These are phyloP conservation scores for Drosophila mojavensis DNA, from an alignment of 1,140 invertebrate genomes.

Conservation along the genomic window DNA sequence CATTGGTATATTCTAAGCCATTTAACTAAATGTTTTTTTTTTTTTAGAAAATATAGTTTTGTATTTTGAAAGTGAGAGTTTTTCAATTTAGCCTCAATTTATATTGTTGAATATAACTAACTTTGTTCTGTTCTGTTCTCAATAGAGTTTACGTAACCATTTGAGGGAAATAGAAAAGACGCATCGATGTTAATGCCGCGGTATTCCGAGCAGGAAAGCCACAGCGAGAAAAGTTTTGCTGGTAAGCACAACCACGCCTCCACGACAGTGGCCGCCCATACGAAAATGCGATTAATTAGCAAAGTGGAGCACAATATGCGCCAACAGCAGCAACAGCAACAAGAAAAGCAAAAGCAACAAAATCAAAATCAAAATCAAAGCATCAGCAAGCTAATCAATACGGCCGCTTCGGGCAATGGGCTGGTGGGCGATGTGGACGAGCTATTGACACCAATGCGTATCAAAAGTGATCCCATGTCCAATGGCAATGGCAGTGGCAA, in stretches of 20 bases:
- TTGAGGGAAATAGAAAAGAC: not conserved
- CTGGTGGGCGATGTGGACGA: conserved; percentile 76
- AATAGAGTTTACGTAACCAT: conserved; percentile 16
- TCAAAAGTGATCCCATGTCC: conserved; percentile 28
- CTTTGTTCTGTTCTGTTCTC: conserved; percentile 1
- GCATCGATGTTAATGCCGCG: conserved; percentile 70
- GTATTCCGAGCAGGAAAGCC: conserved; percentile 50
- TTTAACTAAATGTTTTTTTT: too few relatives aligned
- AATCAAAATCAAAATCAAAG: conserved; percentile 52
- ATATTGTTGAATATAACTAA: not conserved
- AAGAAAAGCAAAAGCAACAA: conserved; percentile 39
- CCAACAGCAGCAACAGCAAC: conserved; percentile 32
- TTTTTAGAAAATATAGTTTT: not conserved
- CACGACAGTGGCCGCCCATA: conserved; percentile 69
- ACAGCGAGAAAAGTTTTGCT: conserved; percentile 34
- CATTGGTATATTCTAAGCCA: not conserved
- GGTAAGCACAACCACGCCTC: conserved; percentile 23
- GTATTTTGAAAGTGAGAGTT: not conserved
- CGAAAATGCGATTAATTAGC: conserved; percentile 68
- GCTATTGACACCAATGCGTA: conserved; percentile 67
- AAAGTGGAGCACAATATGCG: conserved; percentile 76
- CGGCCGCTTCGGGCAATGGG: conserved; percentile 63
- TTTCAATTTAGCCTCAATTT: not conserved
- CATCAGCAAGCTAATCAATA: conserved; percentile 67
- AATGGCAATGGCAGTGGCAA: not conserved